A percentile compares a stretch with the other conserved stretches of the same genome.
phyloP scores from a whole-genome alignment of 2,888 invertebrate species.

The Poecilobothrus nobilitatus region DNA sequence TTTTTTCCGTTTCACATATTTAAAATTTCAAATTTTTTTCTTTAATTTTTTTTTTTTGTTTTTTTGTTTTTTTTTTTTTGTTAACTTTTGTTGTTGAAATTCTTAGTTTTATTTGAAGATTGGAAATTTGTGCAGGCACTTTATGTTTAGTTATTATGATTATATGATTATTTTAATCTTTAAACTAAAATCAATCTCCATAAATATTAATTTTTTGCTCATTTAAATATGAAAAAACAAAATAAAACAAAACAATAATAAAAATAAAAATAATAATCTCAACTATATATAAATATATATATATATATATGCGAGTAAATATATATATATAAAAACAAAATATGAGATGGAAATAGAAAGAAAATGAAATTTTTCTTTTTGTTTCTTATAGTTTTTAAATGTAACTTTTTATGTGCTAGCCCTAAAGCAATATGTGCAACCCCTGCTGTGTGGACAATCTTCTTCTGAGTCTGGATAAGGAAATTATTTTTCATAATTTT shows the following conservation, averaged over 20 bases:
- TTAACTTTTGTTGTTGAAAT: no score
- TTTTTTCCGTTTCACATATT: no score
- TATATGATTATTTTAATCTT: not conserved
- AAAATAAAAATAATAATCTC: not conserved
- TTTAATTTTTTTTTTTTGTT: no score
- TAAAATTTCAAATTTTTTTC: no score
- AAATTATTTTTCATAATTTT: not conserved
- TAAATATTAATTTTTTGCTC: conserved; percentile 6
- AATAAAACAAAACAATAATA: not conserved
- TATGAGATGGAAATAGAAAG: not conserved
- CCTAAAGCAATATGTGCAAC: conserved; percentile 4
- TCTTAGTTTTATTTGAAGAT: no score
- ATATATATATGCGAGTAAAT: no score
- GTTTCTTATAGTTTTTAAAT: not conserved
- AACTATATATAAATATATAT: no score
- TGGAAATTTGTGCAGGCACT: no score
- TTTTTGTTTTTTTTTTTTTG: no score
- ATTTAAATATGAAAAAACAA: not conserved
- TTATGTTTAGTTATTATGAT: not conserved
- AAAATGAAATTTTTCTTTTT: not conserved
- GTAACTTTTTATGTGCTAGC: not conserved
- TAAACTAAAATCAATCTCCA: not conserved
- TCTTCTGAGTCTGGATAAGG: not conserved
- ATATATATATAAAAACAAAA: no score
- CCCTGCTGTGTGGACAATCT: conserved; percentile 6